These are phyloP conservation scores for Trematocara nigrifrons DNA, from an alignment of 2,113 vertebrate species.

Conservation along the genomic window DNA sequence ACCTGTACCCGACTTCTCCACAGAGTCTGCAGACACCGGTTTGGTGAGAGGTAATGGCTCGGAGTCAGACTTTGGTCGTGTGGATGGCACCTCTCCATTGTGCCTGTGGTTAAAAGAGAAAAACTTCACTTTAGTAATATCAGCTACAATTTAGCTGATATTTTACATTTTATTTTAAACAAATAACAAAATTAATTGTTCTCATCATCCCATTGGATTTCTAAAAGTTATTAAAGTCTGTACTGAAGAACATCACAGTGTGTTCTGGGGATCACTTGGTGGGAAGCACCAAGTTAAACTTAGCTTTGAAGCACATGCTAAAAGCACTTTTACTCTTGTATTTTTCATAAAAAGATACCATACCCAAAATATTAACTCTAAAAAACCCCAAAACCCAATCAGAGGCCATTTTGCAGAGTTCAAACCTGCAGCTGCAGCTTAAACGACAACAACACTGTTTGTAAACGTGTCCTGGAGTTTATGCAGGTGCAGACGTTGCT, in stretches of 20 bases:
- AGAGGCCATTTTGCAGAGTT: no score
- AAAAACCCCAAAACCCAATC: no score
- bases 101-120: conserved; percentile 65
- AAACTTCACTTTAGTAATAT: not conserved
- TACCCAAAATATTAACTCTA: no score
- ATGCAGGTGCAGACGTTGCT: no score
- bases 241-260: not conserved
- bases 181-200: not conserved
- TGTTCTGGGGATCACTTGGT: not conserved
- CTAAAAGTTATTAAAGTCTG: not conserved
- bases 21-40: conserved; percentile 68
- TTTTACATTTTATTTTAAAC: not conserved
- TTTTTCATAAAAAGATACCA: no score
- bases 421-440: no score
- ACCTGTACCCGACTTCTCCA: conserved; percentile 66
- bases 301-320: no score
- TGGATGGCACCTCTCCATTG: conserved; percentile 85
- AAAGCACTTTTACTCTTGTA: no score
- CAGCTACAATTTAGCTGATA: not conserved
- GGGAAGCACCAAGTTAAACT: not conserved
- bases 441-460: no score
- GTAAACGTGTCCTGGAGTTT: no score
- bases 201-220: not conserved
- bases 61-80: conserved; percentile 81
- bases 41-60: conserved; percentile 78